Base-by-base conservation (phyloP, 2,113 vertebrate species). In the Scomber japonicus region DNA sequence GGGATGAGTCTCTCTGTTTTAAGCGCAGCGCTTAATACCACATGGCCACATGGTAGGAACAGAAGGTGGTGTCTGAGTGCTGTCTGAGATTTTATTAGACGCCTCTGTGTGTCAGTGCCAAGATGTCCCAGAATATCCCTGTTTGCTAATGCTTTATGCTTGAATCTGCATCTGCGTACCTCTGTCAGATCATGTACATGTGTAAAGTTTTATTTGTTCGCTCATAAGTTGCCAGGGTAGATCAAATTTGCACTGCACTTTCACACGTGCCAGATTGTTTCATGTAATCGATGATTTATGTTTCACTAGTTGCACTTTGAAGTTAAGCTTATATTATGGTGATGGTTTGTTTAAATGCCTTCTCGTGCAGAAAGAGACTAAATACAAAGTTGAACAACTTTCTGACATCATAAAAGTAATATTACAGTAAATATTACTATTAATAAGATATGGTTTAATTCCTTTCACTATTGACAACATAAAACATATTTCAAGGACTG, bases 41-140 rank as follows among this genome's bases (percentile, higher is more conserved):
- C 87, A 65, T 60, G 72, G 51, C 73, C 87, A 61, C 60, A 85
- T 75, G 83, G 84, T 71, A 71, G 85, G 82, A 90, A 85, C 93
- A 92, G 88, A 89, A 90, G 93, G 91, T 91, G 87, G 82, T 88
- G 92, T 90, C 87, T 91, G 84, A 82, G 77, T 75, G 72, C 81
- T 63, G 90, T 94, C 93, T 93, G 81, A 89, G 89, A 66, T 64
- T 89, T 84, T 87, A 88, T 90, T 84, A 90, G 87, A 86, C 82
- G 90, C 74, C 69, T 87, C 79, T 90, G 59, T 90, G 89, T 89
- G 83, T 88, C 77, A 4, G 60, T 84, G 91, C 92, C 92, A 93
- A 84, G 70, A 71, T 1, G 66, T 84, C 91, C 80, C 77, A 85
- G 80, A 93, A 93, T 93, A 93, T 84, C 90, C 81, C 76, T 59